Evolutionary conservation across 2,113 vertebrate species (phyloP).

Genomic region (Paracanthobrama guichenoti): DNA sequence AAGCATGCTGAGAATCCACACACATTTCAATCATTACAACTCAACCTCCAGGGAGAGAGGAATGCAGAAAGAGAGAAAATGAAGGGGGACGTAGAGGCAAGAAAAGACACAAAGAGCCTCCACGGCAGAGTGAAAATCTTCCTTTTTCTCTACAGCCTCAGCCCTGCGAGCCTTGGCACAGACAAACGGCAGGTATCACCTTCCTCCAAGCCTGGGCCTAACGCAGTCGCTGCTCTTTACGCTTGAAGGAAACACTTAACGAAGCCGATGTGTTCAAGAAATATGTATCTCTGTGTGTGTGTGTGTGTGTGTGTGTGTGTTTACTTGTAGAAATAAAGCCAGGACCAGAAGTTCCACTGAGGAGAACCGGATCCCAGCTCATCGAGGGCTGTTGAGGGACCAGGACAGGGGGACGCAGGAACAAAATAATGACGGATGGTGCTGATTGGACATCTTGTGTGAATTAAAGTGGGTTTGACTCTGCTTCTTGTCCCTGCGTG

Average conservation of each 20-base stretch:
- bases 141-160: constrained; percentile 7
- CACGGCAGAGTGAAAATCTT: not conserved
- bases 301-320: constrained; percentile 10
- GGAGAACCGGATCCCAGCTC: not conserved
- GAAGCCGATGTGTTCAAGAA: constrained; percentile 58
- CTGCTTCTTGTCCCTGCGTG: constrained; percentile 68
- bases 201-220: constrained; percentile 47
- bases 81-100: constrained; percentile 3
- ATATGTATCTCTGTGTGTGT: not conserved
- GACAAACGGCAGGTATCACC: constrained; percentile 57
- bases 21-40: constrained; percentile 53
- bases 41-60: constrained; percentile 18
- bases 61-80: not conserved
- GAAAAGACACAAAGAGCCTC: not conserved
- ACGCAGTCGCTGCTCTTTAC: constrained; percentile 56
- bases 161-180: not conserved
- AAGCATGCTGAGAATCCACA: constrained; percentile 56
- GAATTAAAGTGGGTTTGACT: constrained; percentile 71
- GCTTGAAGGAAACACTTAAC: constrained; percentile 53
- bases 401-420: constrained; percentile 54
- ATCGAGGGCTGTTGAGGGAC: constrained; percentile 6
- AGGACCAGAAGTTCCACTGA: constrained; percentile 3
- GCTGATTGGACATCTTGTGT: constrained; percentile 75
- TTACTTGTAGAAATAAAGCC: not conserved
- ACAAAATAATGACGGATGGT: constrained; percentile 48